Percentiles rank a stretch among this genome's conserved stretches.
These are phyloP conservation scores for Rhamnusium bicolor DNA, from an alignment of 2,888 invertebrate species.

Conservation along the genomic window DNA sequence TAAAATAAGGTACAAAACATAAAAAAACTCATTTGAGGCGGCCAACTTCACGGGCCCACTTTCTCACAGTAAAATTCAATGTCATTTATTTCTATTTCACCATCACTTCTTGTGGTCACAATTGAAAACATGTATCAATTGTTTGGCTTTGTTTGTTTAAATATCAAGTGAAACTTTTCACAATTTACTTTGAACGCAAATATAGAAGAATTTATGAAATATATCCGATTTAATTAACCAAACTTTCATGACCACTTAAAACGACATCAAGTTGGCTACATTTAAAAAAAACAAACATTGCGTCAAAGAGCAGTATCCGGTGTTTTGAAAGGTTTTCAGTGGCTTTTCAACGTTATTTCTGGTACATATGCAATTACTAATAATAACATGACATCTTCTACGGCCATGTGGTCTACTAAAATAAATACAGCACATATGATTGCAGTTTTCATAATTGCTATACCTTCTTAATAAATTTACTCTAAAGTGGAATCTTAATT, in stretches of 20 bases:
- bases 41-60: no score
- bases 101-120: no score
- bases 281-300: conserved; percentile 5
- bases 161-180: no score
- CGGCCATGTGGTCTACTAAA: conserved; percentile 24
- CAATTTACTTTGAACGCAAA: no score
- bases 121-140: no score
- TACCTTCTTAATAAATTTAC: conserved; percentile 19
- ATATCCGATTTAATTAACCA: conserved; percentile 42
- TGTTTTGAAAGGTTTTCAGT: conserved; percentile 46
- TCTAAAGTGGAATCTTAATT: conserved; percentile 13
- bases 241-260: conserved; percentile 47
- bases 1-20: no score
- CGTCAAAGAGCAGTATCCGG: conserved; percentile 45
- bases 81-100: no score
- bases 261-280: conserved; percentile 16
- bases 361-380: conserved; percentile 50
- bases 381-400: conserved; percentile 46
- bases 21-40: no score
- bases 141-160: no score
- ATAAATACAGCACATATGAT: conserved; percentile 21
- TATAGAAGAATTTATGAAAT: conserved; percentile 35
- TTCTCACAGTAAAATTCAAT: no score
- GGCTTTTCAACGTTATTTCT: conserved; percentile 44
- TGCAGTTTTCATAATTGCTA: conserved; percentile 19